Conservation (phyloP, 23 tunicate species). For the Halocynthia roretzi region DNA sequence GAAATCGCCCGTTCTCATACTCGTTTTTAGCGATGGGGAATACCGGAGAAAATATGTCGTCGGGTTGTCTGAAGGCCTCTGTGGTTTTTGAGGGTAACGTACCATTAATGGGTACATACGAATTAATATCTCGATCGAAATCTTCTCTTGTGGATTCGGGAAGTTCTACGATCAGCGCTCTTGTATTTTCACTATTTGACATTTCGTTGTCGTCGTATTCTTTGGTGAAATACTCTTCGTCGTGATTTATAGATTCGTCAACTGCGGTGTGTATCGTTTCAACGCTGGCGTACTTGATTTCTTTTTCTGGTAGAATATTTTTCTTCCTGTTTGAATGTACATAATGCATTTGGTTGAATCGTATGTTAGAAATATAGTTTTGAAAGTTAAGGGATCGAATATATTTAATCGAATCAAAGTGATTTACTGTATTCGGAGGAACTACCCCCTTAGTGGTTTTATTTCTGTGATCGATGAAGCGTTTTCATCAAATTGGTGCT, state of each 20-base stretch:
- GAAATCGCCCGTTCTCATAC: slow-evolving; percentile 6
- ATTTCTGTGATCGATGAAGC: no score
- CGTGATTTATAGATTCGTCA: slow-evolving; percentile 1
- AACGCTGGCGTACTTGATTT: slow-evolving; percentile 24
- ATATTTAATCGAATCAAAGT: no score
- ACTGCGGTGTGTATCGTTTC: slow-evolving; percentile 21
- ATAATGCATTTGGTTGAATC: no score
- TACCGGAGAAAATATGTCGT: not conserved
- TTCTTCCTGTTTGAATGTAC: no score
- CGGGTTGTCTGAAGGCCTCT: not conserved
- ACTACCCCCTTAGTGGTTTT: no score
- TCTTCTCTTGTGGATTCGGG: not conserved
- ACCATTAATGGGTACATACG: not conserved
- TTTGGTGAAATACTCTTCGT: slow-evolving; percentile 19
- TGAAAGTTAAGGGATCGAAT: no score
- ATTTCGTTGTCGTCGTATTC: not conserved
- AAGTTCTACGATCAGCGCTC: slow-evolving; percentile 3
- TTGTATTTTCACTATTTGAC: not conserved
- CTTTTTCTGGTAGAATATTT: not conserved
- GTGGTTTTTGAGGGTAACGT: not conserved
- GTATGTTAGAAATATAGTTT: no score
- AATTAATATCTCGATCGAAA: not conserved
- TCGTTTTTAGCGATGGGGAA: not conserved
- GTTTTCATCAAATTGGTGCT: no score
- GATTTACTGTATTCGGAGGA: no score